Evolutionary conservation across 2,888 invertebrate species (phyloP).

Genomic region (Dinocampus coccinellae): DNA sequence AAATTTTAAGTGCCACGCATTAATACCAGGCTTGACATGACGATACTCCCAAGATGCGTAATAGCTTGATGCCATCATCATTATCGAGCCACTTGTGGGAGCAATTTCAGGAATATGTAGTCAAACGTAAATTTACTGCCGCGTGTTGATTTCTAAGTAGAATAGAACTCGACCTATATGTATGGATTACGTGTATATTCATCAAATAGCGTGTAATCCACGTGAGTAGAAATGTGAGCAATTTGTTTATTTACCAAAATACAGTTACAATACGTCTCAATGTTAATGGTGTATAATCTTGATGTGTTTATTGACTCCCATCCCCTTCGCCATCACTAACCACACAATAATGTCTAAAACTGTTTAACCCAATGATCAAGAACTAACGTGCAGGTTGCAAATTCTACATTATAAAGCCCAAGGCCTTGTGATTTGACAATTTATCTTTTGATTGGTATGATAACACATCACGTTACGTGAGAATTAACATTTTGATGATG

Average conservation of each 20-base stretch:
- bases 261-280: constrained; percentile 16
- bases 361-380: background rate
- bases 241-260: constrained; percentile 25
- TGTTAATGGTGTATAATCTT: constrained; percentile 16
- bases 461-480: background rate
- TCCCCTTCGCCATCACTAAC: constrained; percentile 3
- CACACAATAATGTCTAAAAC: constrained; percentile 15
- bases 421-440: background rate
- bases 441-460: background rate
- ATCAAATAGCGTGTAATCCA: constrained; percentile 17
- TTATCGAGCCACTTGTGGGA: constrained; percentile 27
- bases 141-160: background rate
- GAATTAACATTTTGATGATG: background rate
- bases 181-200: background rate
- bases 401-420: background rate
- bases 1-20: constrained; percentile 24
- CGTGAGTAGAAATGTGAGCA: constrained; percentile 22
- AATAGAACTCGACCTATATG: background rate
- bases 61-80: constrained; percentile 31
- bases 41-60: constrained; percentile 31
- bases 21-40: constrained; percentile 23
- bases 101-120: constrained; percentile 17
- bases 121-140: constrained; percentile 3
- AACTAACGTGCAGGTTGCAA: background rate
- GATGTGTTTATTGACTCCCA: constrained; percentile 18